Evolutionary conservation across 2,888 invertebrate genomes (phyloP).

Genomic region (Pinctada fucata): DNA sequence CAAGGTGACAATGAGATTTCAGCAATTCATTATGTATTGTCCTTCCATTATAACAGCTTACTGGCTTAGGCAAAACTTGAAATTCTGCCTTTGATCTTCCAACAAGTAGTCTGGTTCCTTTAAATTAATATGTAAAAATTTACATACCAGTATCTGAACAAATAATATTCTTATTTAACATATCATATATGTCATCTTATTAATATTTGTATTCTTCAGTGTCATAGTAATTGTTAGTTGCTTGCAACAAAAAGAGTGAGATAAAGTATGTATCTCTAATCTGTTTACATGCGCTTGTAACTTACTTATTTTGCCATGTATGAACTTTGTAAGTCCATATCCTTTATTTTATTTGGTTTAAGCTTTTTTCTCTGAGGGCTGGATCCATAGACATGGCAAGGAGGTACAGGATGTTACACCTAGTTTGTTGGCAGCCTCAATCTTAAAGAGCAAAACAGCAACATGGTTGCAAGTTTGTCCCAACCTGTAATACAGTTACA

Average conservation of each 20-base stretch:
- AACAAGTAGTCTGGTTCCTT: neutral
- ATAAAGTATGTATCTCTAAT: too few relatives aligned
- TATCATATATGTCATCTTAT: too few relatives aligned
- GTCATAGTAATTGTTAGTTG: too few relatives aligned
- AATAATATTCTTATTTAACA: too few relatives aligned
- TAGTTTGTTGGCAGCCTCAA: slow-evolving; percentile 12
- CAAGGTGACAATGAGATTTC: neutral
- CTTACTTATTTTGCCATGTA: neutral
- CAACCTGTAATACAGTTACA: neutral
- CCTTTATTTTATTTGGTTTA: neutral
- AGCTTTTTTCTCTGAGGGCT: neutral
- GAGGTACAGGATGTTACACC: slow-evolving; percentile 19
- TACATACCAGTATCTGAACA: too few relatives aligned
- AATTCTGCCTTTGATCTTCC: slow-evolving; percentile 3
- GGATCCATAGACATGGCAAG: neutral
- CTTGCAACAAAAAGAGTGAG: too few relatives aligned
- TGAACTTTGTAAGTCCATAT: neutral
- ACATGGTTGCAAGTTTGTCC: slow-evolving; percentile 22
- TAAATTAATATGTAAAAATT: neutral
- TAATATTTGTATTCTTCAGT: too few relatives aligned
- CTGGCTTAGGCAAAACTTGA: neutral
- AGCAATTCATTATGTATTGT: too few relatives aligned
- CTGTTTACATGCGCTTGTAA: neutral
- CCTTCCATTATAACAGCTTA: neutral
- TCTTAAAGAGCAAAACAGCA: slow-evolving; percentile 16